Evolutionary conservation across 2,888 invertebrate species (phyloP), one percentile per base, ranked within the genome.

Genomic region (Mantis religiosa): DNA sequence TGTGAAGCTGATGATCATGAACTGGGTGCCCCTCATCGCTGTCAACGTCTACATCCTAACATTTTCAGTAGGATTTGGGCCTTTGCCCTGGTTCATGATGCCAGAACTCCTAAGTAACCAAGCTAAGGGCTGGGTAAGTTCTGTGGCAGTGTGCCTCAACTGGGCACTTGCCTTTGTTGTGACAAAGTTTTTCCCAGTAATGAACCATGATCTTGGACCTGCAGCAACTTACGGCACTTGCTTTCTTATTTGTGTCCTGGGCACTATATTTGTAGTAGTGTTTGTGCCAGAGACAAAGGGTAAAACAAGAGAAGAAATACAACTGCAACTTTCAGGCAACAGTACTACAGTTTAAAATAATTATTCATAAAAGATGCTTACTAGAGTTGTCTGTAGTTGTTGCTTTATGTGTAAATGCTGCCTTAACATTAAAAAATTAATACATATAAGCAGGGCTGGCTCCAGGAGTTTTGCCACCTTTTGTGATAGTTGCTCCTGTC

Each of bases 11-110:
- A 28, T 28, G 28, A 54, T 71, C 28, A 87, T 84, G 82, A 12
- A 88, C 27, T 93, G 93, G 92, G 90, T 94, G 25, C 93, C 93
- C 8, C 89, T 94, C 2, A 88, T 92, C 1, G 92, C 92, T 82
- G 90, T 93, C 3, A 91, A 92, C 14, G 88, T 92, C 7, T 93
- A 92, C 90, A 92, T 93, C n/a, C 90, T 92, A 6, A 92, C 92
- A 2, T 94, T 93, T 90, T 91, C 92, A 0, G 84, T 93, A 7
- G 93, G 93, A 3, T 92, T 92, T 87, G 93, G 93, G 0, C 93
- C 93, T 7, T 92, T 93, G 47, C 93, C 93, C 25, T 93, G 93
- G 93, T 91, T 93, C 84, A 92, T 93, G 91, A 92, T 93, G 92
- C 91, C 94, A 28, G 93, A 94, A 91, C 90, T 93, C 71, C 91